Base-by-base conservation (phyloP, 1,140 invertebrate species). In the Drosophila bocki region DNA sequence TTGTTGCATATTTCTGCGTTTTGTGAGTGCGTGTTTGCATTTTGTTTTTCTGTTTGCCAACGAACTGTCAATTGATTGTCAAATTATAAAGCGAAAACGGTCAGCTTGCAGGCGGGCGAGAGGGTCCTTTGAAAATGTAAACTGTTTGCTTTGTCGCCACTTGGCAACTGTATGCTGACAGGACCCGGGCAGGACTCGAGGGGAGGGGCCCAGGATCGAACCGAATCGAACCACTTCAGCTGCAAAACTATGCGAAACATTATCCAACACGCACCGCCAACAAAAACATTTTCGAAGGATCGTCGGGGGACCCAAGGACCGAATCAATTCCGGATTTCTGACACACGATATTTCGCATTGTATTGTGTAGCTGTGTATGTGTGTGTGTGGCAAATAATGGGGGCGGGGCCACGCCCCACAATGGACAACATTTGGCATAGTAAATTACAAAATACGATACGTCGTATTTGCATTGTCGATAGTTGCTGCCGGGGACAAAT, bases 61-160 rank as follows among this genome's bases (percentile, higher is more conserved):
- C 84, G 70, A 90, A 88, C 81, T 90, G 86, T 88, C 85, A 88
- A 88, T 88, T 88, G 85, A 82, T 88, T 90, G 85, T 90, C 85
- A 88, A 90, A 88, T 88, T 88, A 90, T 90, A 90, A 85, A 85
- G 69, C 78, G 69, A 71, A 74, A 72, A 74, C 54, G 58, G 75
- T 78, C 75, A 77, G 74, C 45, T 75, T 19, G 47, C 39, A 83
- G 68, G 45, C 47, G 35, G 47, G 47, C n/a, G 19, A 12, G 47
- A 32, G 75, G 61, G 76, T 80, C 74, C 65, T 67, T 83, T 82
- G 71, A 72, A 87, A 86, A 82, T 80, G 76, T 67, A 87, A 86
- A 86, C 83, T 87, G 71, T 82, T 83, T 78, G 48, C 63, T 78
- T 68, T 86, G 78, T 61, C 75, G 75, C 83, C 82, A 87, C 71